Evolutionary conservation across 2,888 invertebrate genomes (phyloP), one percentile per base, ranked within the genome.

Genomic region (Tortrix viridana): DNA sequence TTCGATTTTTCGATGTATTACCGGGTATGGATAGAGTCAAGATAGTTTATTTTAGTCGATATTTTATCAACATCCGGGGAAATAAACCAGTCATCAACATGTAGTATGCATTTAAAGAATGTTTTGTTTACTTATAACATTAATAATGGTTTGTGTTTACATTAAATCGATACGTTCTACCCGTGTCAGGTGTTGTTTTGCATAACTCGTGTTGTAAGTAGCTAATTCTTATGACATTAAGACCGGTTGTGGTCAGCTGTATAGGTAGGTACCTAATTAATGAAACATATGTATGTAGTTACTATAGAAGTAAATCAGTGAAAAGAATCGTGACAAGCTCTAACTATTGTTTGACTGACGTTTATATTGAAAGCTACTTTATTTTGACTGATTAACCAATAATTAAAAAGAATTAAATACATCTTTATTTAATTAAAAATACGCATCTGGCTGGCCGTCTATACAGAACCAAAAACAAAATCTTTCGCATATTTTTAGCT

Each of bases 151-250:
- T 66, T 79, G 81, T 85, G 84, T 85, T 85, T 84, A 85, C 83
- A 83, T 80, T 80, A 71, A 74, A 74, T 76, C 74, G 72, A 77
- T 79, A 74, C 77, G 75, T 46, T 76, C 77, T 80, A 79, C 80
- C 79, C 59, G 76, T 80, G 78, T 80, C 81, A 81, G 81, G 83
- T 84, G 82, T 82, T 80, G 70, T 72, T 71, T 84, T 84, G 79
- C 79, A 77, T 83, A 78, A 80, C 64, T 52, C 54, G 57, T 57
- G 54, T 22, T 52, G 53, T 50, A 54, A 57, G 60, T 46, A 60
- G 60, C 26, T 55, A 37, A 52, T 54, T 56, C 60, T 63, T 60
- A 58, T 58, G 55, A 50, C 52, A 38, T 59, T 60, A 23, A 61
- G 56, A 53, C 43, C 18, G 19, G 20, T 58, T 47, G 52, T 19